These are phyloP conservation scores for Andricus quercusramuli DNA, from an alignment of 2,888 invertebrate genomes.

Conservation along the genomic window DNA sequence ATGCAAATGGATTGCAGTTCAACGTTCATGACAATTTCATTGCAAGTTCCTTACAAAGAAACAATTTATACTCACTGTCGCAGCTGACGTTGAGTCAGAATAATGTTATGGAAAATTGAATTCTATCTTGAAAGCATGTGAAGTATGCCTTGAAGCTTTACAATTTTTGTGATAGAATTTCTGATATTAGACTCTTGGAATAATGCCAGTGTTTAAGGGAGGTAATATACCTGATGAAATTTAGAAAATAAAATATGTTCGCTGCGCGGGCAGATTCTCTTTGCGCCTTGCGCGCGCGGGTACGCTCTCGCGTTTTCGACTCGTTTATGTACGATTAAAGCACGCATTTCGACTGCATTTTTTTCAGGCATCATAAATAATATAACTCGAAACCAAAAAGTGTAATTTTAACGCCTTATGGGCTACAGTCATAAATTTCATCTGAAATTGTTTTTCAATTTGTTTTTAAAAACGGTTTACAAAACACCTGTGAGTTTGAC, in stretches of 20 bases:
- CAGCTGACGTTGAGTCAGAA: not conserved
- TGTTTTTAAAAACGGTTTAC: too few species aligned
- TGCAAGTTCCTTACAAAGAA: not conserved
- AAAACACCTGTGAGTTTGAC: too few species aligned
- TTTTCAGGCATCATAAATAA: too few species aligned
- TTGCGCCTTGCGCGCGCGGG: too few species aligned
- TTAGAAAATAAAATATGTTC: not conserved
- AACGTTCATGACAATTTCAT: not conserved
- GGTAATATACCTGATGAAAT: not conserved
- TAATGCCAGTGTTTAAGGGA: not conserved
- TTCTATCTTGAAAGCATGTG: conserved; percentile 2
- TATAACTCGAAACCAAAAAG: too few species aligned
- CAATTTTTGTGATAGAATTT: not conserved
- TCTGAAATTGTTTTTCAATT: too few species aligned
- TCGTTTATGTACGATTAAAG: too few species aligned
- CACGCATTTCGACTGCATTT: too few species aligned
- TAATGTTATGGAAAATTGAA: not conserved
- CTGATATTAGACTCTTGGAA: not conserved
- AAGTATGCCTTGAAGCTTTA: not conserved
- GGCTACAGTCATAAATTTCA: too few species aligned
- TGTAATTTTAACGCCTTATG: too few species aligned
- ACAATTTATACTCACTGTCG: not conserved
- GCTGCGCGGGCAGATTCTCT: too few species aligned
- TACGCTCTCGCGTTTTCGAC: too few species aligned
- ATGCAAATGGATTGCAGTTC: not conserved